Conservation (phyloP, 1,140 invertebrate species). For the Halotydeus destructor region DNA sequence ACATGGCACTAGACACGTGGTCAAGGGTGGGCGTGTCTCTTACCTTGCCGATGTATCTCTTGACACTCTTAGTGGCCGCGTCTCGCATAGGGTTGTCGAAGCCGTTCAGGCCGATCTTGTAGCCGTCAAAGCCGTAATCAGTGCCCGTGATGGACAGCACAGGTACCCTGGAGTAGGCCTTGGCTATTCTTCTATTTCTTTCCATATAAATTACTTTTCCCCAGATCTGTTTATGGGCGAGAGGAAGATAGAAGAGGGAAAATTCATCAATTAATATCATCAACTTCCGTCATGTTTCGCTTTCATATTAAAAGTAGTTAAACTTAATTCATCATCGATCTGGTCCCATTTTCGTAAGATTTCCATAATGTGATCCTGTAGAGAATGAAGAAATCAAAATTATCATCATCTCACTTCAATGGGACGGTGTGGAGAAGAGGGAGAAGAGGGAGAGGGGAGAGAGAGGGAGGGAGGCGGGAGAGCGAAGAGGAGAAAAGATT, state of each 20-base stretch:
- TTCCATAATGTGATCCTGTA: slow-evolving; percentile 83
- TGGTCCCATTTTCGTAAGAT: slow-evolving; percentile 83
- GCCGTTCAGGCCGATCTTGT: slow-evolving; percentile 45
- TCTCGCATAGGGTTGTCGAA: slow-evolving; percentile 87
- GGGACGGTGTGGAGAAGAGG: neutral
- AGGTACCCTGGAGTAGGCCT: slow-evolving; percentile 76
- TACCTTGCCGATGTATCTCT: slow-evolving; percentile 70
- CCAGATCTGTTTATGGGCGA: no score
- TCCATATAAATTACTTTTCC: slow-evolving; percentile 88
- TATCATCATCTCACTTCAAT: no score
- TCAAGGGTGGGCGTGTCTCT: no score
- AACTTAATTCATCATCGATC: slow-evolving; percentile 87
- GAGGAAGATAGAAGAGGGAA: no score
- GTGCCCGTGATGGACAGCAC: slow-evolving; percentile 82
- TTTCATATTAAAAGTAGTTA: no score
- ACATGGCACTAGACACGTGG: no score
- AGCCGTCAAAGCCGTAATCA: slow-evolving; percentile 81
- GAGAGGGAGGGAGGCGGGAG: neutral
- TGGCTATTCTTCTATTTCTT: slow-evolving; percentile 69
- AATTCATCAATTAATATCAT: no score
- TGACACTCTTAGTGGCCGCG: slow-evolving; percentile 68
- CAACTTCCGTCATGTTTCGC: no score
- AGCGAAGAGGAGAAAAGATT: slow-evolving; percentile 22
- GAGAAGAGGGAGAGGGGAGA: neutral
- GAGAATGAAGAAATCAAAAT: slow-evolving; percentile 23